Evolutionary conservation across 2,113 vertebrate species (phyloP), one percentile per base, ranked within the genome.

Genomic region (Arenaria interpres): DNA sequence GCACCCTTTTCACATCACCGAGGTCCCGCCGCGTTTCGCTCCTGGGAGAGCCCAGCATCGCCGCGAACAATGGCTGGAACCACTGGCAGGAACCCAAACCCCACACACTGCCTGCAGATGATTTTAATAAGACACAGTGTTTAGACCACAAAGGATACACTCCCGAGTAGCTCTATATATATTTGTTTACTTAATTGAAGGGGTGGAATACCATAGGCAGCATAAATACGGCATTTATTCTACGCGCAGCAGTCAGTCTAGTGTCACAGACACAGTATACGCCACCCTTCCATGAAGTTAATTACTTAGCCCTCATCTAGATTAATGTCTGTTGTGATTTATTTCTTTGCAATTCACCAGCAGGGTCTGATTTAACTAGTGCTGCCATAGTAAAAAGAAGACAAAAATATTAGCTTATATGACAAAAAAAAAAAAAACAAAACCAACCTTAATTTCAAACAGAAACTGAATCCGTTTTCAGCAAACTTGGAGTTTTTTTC

Each of bases 21-120:
- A 32, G 93, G 95, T 83, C 84, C 94, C 92, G 80, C 98, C 96
- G 95, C 89, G 90, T 85, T 97, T 96, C 97, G 95, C 97, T 98
- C 97, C 48, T 83, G 59, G 95, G 96, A 97, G 96, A 98, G 96
- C 92, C 12, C 15, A 93, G 93, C 95, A 96, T 97, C 97, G 10
- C 95, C 95, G 95, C 28, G 95, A 97, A 98, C 98, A 98, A 97
- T 97, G 98, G 97, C 96, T 96, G 96, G 97, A 98, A 98, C 98
- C 98, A 97, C 97, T 72, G 95, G 95, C 96, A 96, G 92, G 95
- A 96, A 93, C 88, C 92, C 96, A 96, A 94, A 96, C 93, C 96
- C 96, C 96, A 97, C 94, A 96, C 50, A 72, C 95, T 97, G 96
- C 89, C 86, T 91, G 94, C 96, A 94, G 90, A 96, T 94, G 93